Base-by-base conservation (phyloP, 2,888 invertebrate species). In the Elmis aenea region DNA sequence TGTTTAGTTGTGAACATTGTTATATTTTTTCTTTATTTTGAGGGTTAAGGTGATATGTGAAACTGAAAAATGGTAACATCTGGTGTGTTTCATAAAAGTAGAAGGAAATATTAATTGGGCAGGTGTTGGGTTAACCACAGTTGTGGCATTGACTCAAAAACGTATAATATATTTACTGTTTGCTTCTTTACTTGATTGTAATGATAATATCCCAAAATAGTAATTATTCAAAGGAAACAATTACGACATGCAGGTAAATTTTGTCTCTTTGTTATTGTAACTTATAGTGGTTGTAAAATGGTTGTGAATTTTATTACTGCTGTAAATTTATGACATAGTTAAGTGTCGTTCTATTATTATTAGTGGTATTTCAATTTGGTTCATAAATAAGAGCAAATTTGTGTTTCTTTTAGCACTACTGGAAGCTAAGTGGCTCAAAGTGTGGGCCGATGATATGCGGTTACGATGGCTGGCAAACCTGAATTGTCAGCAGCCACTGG, bases 401-500 rank as follows among this genome's bases (percentile, higher is more conserved):
- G 6, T n/a, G 14, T 6, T 50, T 47, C 31, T 63, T 65, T 46
- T 48, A 68, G 66, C 57, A 51, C 58, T 50, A 53, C 55, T 62
- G 61, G 58, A 58, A 59, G 57, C 53, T 68, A 58, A 59, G 58
- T 58, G 54, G 66, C 65, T 67, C 70, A 70, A 65, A 59, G 65
- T 64, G 67, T 69, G 69, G 69, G 69, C 73, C 77, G 77, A 79
- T 81, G 80, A 81, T 81, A 81, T 78, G 77, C 74, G 75, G 74
- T 73, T 74, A 79, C 75, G 73, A 83, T 83, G 81, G 79, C 81
- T 72, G 79, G 79, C 75, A 81, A 83, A 81, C 79, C 82, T 81
- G 82, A 81, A 73, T 77, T 80, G 69, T 73, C 76, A 70, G 74
- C 64, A 46, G 56, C 61, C 48, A 67, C 69, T 62, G 68, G 69